Base-by-base conservation (phyloP, 2,888 invertebrate species). In the Erebia aethiops region DNA sequence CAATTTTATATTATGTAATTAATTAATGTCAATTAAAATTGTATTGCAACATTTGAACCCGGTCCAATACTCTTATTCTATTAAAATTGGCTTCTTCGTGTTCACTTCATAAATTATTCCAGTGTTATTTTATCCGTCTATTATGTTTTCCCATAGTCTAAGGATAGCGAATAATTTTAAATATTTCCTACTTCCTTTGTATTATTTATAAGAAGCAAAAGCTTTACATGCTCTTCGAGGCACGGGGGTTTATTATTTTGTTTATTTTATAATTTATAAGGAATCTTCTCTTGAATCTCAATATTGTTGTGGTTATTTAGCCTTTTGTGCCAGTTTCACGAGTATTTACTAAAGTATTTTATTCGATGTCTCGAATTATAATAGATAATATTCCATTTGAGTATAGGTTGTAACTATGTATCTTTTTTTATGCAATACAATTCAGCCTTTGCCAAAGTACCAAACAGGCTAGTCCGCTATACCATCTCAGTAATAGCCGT, bases 261-360 rank as follows among this genome's bases (percentile, higher is more conserved):
- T 35, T 35, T 35, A 35, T 35, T 35, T 35, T 35, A 35, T 63
- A 69, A 65, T 67, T 72, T 63, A 63, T 62, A 70, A 63, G 64
- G 63, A 62, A 57, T 66, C 69, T 66, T 67, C 52, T 63, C 46
- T 63, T 16, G 46, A 51, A 63, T 69, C 10, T 26, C 10, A 66
- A 67, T 62, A 57, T 63, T 66, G 60, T 62, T 65, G 62, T 43
- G 69, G 62, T 63, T 66, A 46, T 62, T 69, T 69, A 52, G 69
- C 46, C 66, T 66, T 64, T 72, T 57, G 14, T 68, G 54, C 60
- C 58, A 51, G 64, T 72, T 68, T 43, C 10, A 43, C 21, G 62
- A 62, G 46, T 58, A 43, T 61, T 66, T 49, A 56, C 35, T 35
- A 7, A 35, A 35, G 35, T 35, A 35, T 35, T 67, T 63, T 63